Evolutionary conservation across 2,113 vertebrate species (phyloP).

Genomic region (Oncorhynchus clarkii): DNA sequence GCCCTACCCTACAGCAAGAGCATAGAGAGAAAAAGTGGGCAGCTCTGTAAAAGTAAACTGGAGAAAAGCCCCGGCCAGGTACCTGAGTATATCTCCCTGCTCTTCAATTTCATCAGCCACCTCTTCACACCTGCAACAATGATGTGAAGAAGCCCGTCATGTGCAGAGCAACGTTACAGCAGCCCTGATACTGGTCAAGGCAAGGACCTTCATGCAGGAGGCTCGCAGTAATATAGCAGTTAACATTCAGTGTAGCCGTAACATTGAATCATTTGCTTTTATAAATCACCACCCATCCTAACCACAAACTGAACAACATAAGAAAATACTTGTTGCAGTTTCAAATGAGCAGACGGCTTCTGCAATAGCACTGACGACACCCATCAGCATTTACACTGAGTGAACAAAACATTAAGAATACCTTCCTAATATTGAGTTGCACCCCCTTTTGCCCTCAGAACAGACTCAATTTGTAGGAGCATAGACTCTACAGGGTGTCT

Average conservation of each 20-base stretch:
- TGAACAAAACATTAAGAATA: too few species aligned
- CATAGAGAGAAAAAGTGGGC: constrained; percentile 9
- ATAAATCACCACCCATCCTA: neutral
- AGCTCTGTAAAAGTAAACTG: constrained; percentile 44
- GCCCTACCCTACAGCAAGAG: constrained; percentile 12
- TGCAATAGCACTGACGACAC: neutral
- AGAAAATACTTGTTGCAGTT: neutral
- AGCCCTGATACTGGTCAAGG: neutral
- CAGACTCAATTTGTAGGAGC: too few species aligned
- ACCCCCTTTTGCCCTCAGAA: too few species aligned
- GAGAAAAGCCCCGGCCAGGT: constrained; percentile 46
- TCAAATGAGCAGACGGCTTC: neutral
- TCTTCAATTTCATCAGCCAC: constrained; percentile 76
- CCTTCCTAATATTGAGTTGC: too few species aligned
- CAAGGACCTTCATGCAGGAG: neutral
- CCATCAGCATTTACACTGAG: too few species aligned
- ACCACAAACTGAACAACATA: too few species aligned
- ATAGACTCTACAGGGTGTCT: too few species aligned
- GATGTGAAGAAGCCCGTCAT: constrained; percentile 62
- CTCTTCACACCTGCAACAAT: constrained; percentile 75
- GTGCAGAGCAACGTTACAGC: constrained; percentile 6
- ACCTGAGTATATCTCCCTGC: constrained; percentile 74
- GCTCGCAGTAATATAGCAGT: neutral
- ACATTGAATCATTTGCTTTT: neutral
- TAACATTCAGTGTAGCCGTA: neutral